These are phyloP conservation scores for Laupala kohalensis DNA, from an alignment of 1,140 invertebrate species.

Conservation along the genomic window DNA sequence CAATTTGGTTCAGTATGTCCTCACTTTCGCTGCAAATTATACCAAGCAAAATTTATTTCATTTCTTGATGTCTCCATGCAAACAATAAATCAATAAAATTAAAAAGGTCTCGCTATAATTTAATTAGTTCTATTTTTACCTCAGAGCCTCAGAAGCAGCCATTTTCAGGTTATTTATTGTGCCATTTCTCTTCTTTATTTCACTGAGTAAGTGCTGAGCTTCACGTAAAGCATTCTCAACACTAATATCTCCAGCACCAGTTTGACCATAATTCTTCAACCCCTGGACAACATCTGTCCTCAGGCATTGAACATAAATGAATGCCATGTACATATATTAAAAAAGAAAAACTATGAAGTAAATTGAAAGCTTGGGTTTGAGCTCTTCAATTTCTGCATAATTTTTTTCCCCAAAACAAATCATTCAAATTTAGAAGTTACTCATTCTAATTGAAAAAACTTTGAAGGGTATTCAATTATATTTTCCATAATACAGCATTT, in stretches of 20 bases:
- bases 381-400: too few relatives aligned
- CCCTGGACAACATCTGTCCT: slow-evolving; percentile 21
- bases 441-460: too few relatives aligned
- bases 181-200: slow-evolving; percentile 7
- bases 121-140: neutral
- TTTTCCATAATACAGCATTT: too few relatives aligned
- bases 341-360: too few relatives aligned
- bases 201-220: slow-evolving; percentile 8
- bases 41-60: too few relatives aligned
- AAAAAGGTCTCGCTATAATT: too few relatives aligned
- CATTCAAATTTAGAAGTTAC: too few relatives aligned
- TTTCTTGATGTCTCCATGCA: too few relatives aligned
- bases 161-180: neutral
- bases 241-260: slow-evolving; percentile 17
- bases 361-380: too few relatives aligned
- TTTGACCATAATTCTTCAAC: slow-evolving; percentile 24
- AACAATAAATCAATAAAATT: too few relatives aligned
- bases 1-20: slow-evolving; percentile 2
- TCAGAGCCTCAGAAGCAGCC: neutral
- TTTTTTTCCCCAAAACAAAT: too few relatives aligned
- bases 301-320: neutral
- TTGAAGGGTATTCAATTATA: too few relatives aligned
- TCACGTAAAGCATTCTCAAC: slow-evolving; percentile 14
- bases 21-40: neutral
- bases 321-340: neutral